A percentile compares a stretch with the other conserved stretches of the same genome.
These are phyloP conservation scores for Sylvilagus bachmani DNA, from an alignment of 2,113 vertebrate genomes.

Conservation along the genomic window DNA sequence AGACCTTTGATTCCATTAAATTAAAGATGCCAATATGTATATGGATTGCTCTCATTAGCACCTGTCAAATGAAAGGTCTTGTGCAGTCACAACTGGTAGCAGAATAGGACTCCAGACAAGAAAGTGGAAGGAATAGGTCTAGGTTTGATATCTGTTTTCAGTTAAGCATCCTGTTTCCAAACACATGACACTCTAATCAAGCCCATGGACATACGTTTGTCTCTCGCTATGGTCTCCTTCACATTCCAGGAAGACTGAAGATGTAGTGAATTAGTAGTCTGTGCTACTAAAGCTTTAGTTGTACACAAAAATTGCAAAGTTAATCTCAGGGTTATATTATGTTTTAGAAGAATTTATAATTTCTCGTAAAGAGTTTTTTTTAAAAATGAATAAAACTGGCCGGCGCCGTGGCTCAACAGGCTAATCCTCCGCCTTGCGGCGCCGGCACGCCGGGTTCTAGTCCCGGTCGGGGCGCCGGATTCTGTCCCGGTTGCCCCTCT, in stretches of 20 bases:
- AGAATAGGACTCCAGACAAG: conserved; percentile 12
- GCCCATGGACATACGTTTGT: background rate
- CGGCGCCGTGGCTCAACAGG: too few relatives aligned
- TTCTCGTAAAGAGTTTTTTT: conserved; percentile 12
- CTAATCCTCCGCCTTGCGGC: too few relatives aligned
- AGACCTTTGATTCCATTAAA: conserved; percentile 57
- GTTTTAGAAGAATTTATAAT: conserved; percentile 8
- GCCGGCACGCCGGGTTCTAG: too few relatives aligned
- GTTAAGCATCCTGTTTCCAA: background rate
- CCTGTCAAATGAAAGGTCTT: background rate
- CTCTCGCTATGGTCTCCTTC: background rate
- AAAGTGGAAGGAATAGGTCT: background rate
- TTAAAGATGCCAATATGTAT: conserved; percentile 31
- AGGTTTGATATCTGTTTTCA: background rate
- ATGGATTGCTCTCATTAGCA: conserved; percentile 15
- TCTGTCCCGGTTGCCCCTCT: too few relatives aligned
- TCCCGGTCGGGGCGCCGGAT: too few relatives aligned
- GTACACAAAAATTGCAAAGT: conserved; percentile 27
- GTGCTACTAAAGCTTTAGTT: background rate
- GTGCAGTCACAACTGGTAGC: background rate
- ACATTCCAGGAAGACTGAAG: background rate
- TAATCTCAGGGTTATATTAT: background rate
- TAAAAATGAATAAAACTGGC: background rate
- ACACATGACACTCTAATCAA: background rate
- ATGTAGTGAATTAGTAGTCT: background rate